phyloP scores from a whole-genome alignment of 1,140 invertebrate species.

The Drosophila truncata region DNA sequence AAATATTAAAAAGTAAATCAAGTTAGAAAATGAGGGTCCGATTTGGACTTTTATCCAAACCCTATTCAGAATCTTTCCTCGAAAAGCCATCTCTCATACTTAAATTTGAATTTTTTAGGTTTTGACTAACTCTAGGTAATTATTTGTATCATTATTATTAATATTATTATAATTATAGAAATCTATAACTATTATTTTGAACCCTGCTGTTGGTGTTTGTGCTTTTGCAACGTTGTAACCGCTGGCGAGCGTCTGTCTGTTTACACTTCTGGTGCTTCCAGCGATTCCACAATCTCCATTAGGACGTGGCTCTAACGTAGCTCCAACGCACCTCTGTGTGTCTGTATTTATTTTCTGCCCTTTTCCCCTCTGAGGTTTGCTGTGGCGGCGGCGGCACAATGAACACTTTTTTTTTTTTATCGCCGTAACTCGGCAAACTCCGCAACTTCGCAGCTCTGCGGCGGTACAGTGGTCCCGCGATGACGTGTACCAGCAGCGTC shows the following conservation, averaged over 20 bases:
- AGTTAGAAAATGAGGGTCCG: background rate
- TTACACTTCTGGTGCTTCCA: constrained; percentile 41
- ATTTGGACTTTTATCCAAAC: background rate
- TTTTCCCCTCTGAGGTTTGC: background rate
- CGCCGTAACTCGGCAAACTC: constrained; percentile 8
- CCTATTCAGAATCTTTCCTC: background rate
- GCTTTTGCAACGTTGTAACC: constrained; percentile 27
- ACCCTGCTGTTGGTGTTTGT: constrained; percentile 1
- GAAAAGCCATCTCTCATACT: background rate
- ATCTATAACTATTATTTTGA: background rate
- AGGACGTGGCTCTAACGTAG: background rate
- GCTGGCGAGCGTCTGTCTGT: background rate
- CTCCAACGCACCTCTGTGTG: background rate
- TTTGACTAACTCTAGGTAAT: too few species aligned
- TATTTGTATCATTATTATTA: too few species aligned
- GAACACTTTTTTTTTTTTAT: constrained; percentile 2
- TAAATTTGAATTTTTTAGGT: too few species aligned
- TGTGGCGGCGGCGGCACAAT: constrained; percentile 20
- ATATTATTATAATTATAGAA: background rate
- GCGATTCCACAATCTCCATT: constrained; percentile 24
- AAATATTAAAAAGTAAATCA: background rate
- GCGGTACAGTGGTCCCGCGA: constrained; percentile 46
- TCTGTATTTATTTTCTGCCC: constrained; percentile 12
- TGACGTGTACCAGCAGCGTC: constrained; percentile 56
- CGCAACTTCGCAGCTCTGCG: background rate